Evolutionary conservation across 2,113 vertebrate genomes (phyloP).

Genomic region (Oryzias celebensis): DNA sequence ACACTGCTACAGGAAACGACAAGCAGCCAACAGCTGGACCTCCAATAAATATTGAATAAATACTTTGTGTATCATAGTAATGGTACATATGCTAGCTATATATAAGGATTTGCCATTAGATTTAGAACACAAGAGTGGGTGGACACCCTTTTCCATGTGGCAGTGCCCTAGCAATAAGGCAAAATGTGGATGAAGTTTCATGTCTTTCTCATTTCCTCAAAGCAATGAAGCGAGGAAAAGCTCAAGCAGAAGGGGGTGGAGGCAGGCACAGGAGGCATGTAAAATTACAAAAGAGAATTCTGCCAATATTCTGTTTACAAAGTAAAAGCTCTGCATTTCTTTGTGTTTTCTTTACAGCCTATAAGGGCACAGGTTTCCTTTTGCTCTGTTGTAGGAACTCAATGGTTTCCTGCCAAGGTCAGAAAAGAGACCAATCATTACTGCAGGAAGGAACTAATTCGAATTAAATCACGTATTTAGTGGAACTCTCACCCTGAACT

Average conservation of each 20-base stretch:
- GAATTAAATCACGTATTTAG: constrained; percentile 32
- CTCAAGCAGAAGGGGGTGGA: neutral
- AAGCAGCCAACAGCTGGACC: constrained; percentile 39
- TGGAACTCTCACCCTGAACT: constrained; percentile 15
- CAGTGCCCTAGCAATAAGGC: constrained; percentile 75
- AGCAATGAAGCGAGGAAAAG: constrained; percentile 2
- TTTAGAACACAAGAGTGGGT: constrained; percentile 36
- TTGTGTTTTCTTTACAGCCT: constrained; percentile 12
- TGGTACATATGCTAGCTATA: constrained; percentile 44
- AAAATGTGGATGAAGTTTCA: constrained; percentile 36
- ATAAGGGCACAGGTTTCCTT: constrained; percentile 16
- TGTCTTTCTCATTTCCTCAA: constrained; percentile 6
- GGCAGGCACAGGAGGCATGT: neutral
- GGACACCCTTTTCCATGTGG: constrained; percentile 42
- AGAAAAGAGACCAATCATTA: constrained; percentile 53
- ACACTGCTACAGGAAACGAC: constrained; percentile 24
- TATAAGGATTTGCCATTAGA: constrained; percentile 18
- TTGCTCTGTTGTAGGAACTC: constrained; percentile 24
- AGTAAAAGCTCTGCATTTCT: constrained; percentile 10
- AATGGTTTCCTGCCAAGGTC: constrained; percentile 32
- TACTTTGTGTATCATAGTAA: constrained; percentile 26
- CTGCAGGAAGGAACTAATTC: constrained; percentile 39
- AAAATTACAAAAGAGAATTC: constrained; percentile 15
- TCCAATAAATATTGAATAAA: constrained; percentile 51
- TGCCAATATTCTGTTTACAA: neutral